These are phyloP conservation scores for Eumacrocentrus americanus DNA, from an alignment of 2,888 invertebrate genomes.

Conservation along the genomic window DNA sequence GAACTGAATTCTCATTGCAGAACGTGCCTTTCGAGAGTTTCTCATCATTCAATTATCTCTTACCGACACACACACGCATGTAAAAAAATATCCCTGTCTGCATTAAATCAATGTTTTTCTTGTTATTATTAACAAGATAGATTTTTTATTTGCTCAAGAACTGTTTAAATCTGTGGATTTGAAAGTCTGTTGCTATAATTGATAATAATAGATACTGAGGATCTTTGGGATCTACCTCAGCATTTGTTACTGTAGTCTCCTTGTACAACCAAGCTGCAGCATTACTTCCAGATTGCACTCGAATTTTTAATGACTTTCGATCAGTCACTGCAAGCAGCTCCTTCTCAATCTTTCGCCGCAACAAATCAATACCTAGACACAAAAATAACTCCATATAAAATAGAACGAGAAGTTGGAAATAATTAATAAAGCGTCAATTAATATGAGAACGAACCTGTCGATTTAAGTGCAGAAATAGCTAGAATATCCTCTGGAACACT, in stretches of 20 bases:
- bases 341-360: conserved; percentile 62
- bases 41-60: conserved; percentile 15
- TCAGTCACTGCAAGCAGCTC: conserved; percentile 65
- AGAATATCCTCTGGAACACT: conserved; percentile 46
- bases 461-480: conserved; percentile 64
- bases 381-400: conserved; percentile 18
- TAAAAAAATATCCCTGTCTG: background rate
- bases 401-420: background rate
- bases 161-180: conserved; percentile 66
- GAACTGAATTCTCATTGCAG: conserved; percentile 24
- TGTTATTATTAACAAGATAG: background rate
- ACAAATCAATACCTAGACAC: conserved; percentile 60
- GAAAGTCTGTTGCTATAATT: conserved; percentile 66
- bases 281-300: conserved; percentile 67
- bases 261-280: conserved; percentile 71
- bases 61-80: background rate
- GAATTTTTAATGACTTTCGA: conserved; percentile 64
- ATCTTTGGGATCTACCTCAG: conserved; percentile 63
- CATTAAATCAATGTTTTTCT: background rate
- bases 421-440: background rate
- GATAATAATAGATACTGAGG: conserved; percentile 65
- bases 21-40: conserved; percentile 20
- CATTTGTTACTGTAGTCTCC: conserved; percentile 67
- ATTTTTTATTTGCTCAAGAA: conserved; percentile 44
- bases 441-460: conserved; percentile 49